phyloP scores from a whole-genome alignment of 2,113 vertebrate species.

The Boulengeromyrus knoepffleri region DNA sequence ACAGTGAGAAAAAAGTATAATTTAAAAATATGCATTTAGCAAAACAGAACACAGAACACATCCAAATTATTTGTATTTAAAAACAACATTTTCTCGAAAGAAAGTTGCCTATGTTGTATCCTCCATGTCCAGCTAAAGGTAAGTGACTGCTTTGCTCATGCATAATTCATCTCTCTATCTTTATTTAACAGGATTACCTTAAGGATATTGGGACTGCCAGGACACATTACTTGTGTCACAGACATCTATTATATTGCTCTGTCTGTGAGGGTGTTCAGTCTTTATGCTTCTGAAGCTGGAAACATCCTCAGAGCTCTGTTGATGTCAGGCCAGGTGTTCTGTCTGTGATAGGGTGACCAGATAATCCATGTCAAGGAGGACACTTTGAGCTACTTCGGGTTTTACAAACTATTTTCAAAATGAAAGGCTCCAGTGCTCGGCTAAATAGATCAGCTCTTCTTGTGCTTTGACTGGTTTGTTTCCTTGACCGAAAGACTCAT shows the following conservation, averaged over 20 bases:
- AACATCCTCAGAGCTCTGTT: too few relatives aligned
- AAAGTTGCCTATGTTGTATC: background rate
- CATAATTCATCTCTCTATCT: background rate
- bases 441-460: too few relatives aligned
- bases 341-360: too few relatives aligned
- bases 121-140: background rate
- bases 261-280: background rate
- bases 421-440: too few relatives aligned
- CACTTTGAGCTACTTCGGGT: too few relatives aligned
- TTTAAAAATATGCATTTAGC: background rate
- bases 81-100: background rate
- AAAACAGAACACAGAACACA: background rate
- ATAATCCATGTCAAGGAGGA: too few relatives aligned
- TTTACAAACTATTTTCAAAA: too few relatives aligned
- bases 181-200: constrained; percentile 1
- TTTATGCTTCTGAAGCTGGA: too few relatives aligned
- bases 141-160: background rate
- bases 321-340: background rate
- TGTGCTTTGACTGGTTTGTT: too few relatives aligned
- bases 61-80: background rate
- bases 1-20: too few relatives aligned
- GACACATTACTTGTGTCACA: background rate
- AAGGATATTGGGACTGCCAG: background rate
- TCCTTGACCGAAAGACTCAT: too few relatives aligned
- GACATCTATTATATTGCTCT: background rate